Conservation (phyloP, 2,113 vertebrate species). For the Monarcha castaneiventris region DNA sequence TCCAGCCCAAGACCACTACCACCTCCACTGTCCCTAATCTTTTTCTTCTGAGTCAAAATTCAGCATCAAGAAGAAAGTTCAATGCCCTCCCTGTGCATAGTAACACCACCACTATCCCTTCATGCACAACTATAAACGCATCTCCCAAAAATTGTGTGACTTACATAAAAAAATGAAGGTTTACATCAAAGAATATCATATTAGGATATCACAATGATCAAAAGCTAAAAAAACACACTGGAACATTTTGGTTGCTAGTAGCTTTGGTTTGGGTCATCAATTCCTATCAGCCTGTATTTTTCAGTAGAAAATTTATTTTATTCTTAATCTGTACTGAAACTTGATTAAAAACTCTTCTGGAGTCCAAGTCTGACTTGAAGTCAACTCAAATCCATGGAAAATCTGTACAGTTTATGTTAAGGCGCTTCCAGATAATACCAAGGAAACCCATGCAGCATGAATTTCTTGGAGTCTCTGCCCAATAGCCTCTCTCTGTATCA, state of each 20-base stretch:
- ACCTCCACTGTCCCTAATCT: background rate
- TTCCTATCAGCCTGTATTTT: background rate
- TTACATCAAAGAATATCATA: background rate
- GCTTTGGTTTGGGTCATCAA: background rate
- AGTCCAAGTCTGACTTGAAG: background rate
- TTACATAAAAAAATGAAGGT: background rate
- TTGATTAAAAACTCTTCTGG: background rate
- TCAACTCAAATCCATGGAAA: background rate
- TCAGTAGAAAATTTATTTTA: background rate
- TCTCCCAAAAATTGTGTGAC: background rate
- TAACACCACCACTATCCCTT: background rate
- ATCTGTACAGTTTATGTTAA: background rate
- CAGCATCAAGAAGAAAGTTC: background rate
- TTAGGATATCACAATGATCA: background rate
- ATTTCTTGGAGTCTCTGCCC: background rate
- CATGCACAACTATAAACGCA: rapidly evolving
- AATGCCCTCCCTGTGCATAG: background rate
- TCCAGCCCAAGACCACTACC: background rate
- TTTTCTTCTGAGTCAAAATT: background rate
- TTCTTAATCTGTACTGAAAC: background rate
- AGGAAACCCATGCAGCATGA: background rate
- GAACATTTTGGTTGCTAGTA: background rate
- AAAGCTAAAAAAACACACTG: background rate
- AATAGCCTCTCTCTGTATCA: background rate
- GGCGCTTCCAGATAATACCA: background rate